These are phyloP conservation scores for Drusus annulatus DNA, from an alignment of 1,140 invertebrate species.

Conservation along the genomic window DNA sequence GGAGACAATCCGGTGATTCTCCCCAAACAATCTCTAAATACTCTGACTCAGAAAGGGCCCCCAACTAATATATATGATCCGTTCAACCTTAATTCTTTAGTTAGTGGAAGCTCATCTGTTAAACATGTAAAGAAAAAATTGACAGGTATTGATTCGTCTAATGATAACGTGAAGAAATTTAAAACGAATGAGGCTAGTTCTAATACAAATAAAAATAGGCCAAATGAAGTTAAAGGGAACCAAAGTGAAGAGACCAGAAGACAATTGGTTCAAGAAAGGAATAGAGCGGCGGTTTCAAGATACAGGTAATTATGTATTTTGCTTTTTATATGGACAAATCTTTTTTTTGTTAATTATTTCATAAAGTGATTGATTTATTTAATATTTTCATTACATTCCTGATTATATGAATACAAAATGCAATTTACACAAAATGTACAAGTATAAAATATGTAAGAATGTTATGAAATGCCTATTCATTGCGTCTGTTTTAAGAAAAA, in stretches of 20 bases:
- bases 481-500: too few species aligned
- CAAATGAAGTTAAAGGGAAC: not conserved
- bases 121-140: not conserved
- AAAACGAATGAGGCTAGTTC: not conserved
- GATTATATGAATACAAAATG: too few species aligned
- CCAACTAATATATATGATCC: not conserved
- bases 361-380: too few species aligned
- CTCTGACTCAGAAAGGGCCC: not conserved
- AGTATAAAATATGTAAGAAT: too few species aligned
- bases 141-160: not conserved
- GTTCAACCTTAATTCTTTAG: not conserved
- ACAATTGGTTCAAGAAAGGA: constrained; percentile 41
- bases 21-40: not conserved
- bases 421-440: too few species aligned
- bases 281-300: constrained; percentile 52
- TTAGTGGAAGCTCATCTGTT: not conserved
- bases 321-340: too few species aligned
- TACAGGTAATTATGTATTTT: constrained; percentile 46
- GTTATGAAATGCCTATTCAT: too few species aligned
- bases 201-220: not conserved
- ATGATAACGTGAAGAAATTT: not conserved
- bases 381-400: too few species aligned
- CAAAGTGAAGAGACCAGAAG: not conserved
- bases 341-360: too few species aligned
- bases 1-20: constrained; percentile 10